phyloP scores from a whole-genome alignment of 2,113 vertebrate genomes.

The Pluvianellus socialis region DNA sequence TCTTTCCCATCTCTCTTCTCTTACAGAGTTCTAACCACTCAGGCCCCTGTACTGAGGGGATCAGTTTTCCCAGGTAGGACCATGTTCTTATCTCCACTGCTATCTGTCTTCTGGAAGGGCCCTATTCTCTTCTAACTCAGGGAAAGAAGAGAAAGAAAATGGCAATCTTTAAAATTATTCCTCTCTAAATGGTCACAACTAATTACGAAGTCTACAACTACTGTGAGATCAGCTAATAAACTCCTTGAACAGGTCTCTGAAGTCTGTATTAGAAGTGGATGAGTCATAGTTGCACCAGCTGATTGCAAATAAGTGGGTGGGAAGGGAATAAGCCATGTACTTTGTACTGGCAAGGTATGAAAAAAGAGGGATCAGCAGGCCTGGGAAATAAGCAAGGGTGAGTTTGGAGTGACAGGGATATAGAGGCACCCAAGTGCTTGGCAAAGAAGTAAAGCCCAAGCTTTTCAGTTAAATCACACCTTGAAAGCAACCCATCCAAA shows the following conservation, averaged over 20 bases:
- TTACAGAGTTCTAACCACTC: neutral
- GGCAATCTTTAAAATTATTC: neutral
- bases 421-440: neutral
- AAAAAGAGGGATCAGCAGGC: neutral
- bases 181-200: neutral
- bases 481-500: neutral
- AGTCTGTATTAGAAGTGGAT: conserved; percentile 8
- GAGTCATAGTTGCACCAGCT: conserved; percentile 41
- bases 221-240: neutral
- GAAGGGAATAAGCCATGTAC: neutral
- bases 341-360: neutral
- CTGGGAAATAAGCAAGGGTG: neutral
- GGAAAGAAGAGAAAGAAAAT: neutral
- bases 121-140: neutral
- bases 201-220: neutral
- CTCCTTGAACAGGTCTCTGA: conserved; percentile 17
- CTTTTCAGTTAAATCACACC: neutral
- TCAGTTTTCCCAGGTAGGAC: neutral
- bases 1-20: neutral
- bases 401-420: neutral
- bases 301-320: conserved; percentile 32
- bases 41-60: neutral
- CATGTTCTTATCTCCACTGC: neutral
- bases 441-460: neutral
- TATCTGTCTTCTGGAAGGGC: neutral